Conservation (phyloP, 1,140 invertebrate species). For the Brachionus paranguensis region DNA sequence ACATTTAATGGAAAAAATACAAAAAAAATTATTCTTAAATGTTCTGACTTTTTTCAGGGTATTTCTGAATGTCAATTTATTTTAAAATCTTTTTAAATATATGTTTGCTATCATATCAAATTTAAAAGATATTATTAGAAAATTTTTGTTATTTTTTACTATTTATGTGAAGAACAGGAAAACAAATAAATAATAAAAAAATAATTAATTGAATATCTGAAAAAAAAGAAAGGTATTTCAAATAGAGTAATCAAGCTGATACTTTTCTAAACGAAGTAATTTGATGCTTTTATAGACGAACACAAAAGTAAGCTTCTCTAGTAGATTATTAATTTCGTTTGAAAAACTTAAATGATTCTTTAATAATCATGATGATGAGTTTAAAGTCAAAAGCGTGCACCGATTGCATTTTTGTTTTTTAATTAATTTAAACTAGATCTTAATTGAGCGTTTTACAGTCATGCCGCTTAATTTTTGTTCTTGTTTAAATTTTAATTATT, state of each 20-base stretch:
- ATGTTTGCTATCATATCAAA: too few relatives aligned
- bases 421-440: neutral
- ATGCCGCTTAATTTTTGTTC: neutral
- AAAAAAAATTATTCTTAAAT: too few relatives aligned
- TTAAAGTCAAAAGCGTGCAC: neutral
- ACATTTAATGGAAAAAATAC: too few relatives aligned
- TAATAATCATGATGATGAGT: neutral
- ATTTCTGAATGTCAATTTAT: too few relatives aligned
- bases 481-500: neutral
- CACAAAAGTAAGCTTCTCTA: neutral
- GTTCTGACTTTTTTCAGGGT: too few relatives aligned
- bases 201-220: neutral
- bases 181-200: too few relatives aligned
- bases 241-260: neutral
- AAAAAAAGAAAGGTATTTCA: neutral
- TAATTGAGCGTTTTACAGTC: neutral
- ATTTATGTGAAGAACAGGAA: too few relatives aligned
- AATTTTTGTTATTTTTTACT: too few relatives aligned
- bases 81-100: too few relatives aligned
- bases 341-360: neutral
- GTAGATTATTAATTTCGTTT: neutral
- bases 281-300: neutral
- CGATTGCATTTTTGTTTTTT: neutral
- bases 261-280: conserved; percentile 3
- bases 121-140: too few relatives aligned